phyloP scores from a whole-genome alignment of 2,888 invertebrate genomes.

The Phalera bucephala region DNA sequence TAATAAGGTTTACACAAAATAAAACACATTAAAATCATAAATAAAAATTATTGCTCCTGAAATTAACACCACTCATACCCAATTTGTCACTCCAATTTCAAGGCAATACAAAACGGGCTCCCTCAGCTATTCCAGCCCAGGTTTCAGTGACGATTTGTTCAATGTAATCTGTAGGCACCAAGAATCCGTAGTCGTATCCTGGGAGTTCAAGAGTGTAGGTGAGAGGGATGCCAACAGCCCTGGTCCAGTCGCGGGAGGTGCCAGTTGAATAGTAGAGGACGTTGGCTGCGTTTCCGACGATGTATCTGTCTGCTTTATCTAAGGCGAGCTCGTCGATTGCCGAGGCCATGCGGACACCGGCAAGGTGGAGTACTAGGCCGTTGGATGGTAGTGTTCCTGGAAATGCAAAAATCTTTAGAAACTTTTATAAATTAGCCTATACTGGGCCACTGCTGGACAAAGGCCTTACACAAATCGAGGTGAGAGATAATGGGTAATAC shows the following conservation, averaged over 20 bases:
- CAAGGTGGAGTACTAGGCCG: constrained; percentile 64
- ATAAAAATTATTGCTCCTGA: too few relatives aligned
- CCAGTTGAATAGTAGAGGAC: constrained; percentile 85
- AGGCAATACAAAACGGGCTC: constrained; percentile 47
- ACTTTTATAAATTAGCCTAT: too few relatives aligned
- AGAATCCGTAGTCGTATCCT: constrained; percentile 80
- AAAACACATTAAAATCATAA: too few relatives aligned
- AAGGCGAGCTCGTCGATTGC: constrained; percentile 71
- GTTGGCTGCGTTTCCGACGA: constrained; percentile 81
- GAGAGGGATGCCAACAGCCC: constrained; percentile 80
- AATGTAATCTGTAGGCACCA: constrained; percentile 81
- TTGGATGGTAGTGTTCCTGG: constrained; percentile 78
- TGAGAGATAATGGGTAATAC: too few relatives aligned
- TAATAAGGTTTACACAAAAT: too few relatives aligned
- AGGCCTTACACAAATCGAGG: too few relatives aligned
- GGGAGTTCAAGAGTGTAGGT: constrained; percentile 87
- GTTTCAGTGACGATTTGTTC: constrained; percentile 83
- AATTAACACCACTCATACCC: too few relatives aligned
- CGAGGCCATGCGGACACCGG: constrained; percentile 63
- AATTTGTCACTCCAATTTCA: neutral
- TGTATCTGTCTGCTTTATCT: constrained; percentile 65
- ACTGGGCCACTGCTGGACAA: too few relatives aligned
- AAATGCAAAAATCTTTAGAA: too few relatives aligned
- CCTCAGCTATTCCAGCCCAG: constrained; percentile 81
- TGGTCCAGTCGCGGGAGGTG: constrained; percentile 87